Conservation (phyloP, 2,888 invertebrate species). For the Scaptomyza polygonia region DNA sequence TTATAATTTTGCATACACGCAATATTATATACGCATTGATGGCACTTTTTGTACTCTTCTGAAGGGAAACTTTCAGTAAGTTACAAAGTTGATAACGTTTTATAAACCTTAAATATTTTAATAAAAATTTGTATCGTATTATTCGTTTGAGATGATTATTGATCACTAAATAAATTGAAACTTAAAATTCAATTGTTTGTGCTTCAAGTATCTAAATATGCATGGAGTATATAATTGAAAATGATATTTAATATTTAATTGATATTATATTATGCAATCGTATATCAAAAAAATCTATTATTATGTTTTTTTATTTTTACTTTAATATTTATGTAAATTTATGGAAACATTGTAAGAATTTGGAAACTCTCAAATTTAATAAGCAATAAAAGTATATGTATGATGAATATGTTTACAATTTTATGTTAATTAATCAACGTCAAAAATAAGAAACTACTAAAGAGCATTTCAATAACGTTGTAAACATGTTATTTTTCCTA, state of each 20-base stretch:
- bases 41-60: slow-evolving; percentile 24
- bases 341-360: not conserved
- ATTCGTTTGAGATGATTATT: no score
- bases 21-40: slow-evolving; percentile 21
- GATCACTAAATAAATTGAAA: no score
- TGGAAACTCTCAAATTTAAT: slow-evolving; percentile 1
- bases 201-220: no score
- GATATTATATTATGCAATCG: not conserved
- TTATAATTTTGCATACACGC: slow-evolving; percentile 11
- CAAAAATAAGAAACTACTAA: not conserved
- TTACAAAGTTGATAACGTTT: not conserved
- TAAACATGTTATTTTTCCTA: not conserved
- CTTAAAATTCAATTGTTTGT: no score
- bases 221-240: no score
- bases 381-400: not conserved
- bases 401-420: not conserved
- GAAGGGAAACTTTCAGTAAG: not conserved
- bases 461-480: slow-evolving; percentile 31
- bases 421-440: not conserved
- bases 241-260: not conserved
- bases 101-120: not conserved
- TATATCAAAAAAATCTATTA: not conserved
- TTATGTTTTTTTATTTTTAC: no score
- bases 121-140: no score
- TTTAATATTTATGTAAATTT: no score